Base-by-base conservation (phyloP, 2,888 invertebrate genomes). In the Eretmocerus hayati region DNA sequence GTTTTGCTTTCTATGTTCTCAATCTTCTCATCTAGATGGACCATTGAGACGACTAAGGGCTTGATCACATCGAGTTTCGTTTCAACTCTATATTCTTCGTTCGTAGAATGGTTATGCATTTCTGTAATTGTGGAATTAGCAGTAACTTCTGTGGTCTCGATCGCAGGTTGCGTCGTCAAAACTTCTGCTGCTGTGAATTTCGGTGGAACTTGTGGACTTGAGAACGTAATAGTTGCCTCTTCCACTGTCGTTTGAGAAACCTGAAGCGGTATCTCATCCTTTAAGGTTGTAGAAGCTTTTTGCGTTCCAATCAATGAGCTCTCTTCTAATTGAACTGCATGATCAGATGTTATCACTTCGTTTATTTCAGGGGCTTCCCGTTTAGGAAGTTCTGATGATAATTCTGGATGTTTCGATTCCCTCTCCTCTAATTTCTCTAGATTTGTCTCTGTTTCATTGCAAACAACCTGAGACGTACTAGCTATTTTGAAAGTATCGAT, bases 161-260 rank as follows among this genome's bases (percentile, higher is more conserved):
- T 58, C 19, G 62, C 60, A 56, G 65, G 65, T 44, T 70, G 66
- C 2, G 63, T 61, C 48, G 66, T 62, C 19, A 75, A 55, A 48
- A 61, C 61, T 3, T 65, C 54, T 32, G 55, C 54, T 3, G 76
- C 76, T 47, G 58, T 63, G 58, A 68, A 69, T 51, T 60, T 62
- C 42, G 56, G 55, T 45, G 60, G 60, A 37, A 62, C 52, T 54
- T 64, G 19, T 21, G 46, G 20, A 4, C 26, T 3, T 21, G 11
- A 38, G 26, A 62, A 42, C 9, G 40, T 13, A n/a, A 59, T 46
- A 56, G 64, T 66, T 4, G 44, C 26, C 45, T 67, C 65, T 31
- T 56, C 55, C 4, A 57, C 48, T 5, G 62, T 21, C 5, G 61
- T 53, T 47, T 66, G 60, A 2, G 61, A 61, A 5, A 66, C 51